A percentile compares a stretch with the other conserved stretches of the same genome.
These are phyloP conservation scores for Gerris lacustris DNA, from an alignment of 2,888 invertebrate genomes.

Conservation along the genomic window DNA sequence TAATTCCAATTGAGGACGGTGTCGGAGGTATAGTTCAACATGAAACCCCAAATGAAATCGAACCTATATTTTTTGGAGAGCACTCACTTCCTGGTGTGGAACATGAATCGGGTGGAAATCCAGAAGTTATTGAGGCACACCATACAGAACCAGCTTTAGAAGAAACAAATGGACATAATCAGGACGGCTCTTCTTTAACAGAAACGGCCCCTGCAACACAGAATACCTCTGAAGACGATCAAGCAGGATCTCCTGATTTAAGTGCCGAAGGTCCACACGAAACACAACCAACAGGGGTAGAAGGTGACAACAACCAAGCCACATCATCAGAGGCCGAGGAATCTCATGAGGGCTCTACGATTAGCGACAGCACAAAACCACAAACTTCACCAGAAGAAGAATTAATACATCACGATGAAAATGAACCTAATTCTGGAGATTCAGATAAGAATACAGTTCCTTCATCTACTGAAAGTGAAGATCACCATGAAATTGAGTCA, in stretches of 20 bases:
- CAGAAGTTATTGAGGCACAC: not conserved
- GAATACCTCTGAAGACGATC: not conserved
- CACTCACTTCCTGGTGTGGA: not conserved
- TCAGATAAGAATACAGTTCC: too few species aligned
- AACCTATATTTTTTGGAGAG: not conserved
- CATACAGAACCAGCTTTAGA: not conserved
- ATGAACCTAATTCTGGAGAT: too few species aligned
- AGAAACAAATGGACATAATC: not conserved
- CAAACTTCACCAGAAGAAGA: not conserved
- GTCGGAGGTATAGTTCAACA: not conserved
- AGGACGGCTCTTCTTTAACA: not conserved
- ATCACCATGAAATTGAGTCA: not conserved
- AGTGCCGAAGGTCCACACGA: not conserved
- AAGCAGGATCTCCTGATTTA: not conserved
- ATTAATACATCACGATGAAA: too few species aligned
- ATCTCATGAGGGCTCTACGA: too few species aligned
- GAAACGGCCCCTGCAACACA: not conserved
- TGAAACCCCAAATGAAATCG: not conserved
- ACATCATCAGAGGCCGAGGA: too few species aligned
- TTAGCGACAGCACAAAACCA: not conserved
- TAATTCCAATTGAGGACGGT: not conserved
- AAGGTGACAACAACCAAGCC: not conserved
- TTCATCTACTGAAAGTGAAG: not conserved
- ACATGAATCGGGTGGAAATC: not conserved
- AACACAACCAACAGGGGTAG: not conserved